Base-by-base conservation (phyloP, 2,888 invertebrate genomes). In the Amphipoea oculea region DNA sequence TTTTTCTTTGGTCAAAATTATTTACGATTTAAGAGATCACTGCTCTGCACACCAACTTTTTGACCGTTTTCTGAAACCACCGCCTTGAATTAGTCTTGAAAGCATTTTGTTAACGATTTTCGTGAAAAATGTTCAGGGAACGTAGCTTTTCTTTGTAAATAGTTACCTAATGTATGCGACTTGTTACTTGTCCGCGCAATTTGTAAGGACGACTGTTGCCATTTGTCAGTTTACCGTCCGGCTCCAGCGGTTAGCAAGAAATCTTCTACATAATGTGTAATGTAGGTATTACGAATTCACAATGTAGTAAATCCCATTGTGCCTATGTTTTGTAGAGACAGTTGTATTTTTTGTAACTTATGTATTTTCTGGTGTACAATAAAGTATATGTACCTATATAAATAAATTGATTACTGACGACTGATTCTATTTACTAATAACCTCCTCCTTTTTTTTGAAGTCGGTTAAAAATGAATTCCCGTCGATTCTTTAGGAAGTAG, bases 1-100 rank as follows among this genome's bases (percentile, higher is more conserved):
- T 29, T 29, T 29, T 29, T 29, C 29, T 29, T 29, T 1, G 29
- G 29, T 29, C 29, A 29, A 29, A 1, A 29, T 29, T 29, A 29
- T 29, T 29, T 29, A 29, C 29, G 29, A 29, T 29, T 29, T 29
- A 29, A 29, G 29, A 29, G 29, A 29, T 29, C 29, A 29, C 29
- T 29, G 29, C 29, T 29, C 1, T 29, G 1, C 0, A 29, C 29
- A 29, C 29, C 29, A 29, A 29, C 29, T 29, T 29, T 29, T 29
- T 29, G 29, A 29, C 29, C 29, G 29, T 29, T 29, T 29, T 29
- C 29, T 29, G 29, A 29, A 29, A 29, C 29, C 29, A 29, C 29
- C 29, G 29, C 29, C 29, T 29, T 29, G 1, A 84, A 81, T 77
- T 84, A 69, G 42, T 68, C 65, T 66, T n/a, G 36, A 81, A 77